phyloP scores from a whole-genome alignment of 1,140 invertebrate genomes.

The Bombus balteatus region DNA sequence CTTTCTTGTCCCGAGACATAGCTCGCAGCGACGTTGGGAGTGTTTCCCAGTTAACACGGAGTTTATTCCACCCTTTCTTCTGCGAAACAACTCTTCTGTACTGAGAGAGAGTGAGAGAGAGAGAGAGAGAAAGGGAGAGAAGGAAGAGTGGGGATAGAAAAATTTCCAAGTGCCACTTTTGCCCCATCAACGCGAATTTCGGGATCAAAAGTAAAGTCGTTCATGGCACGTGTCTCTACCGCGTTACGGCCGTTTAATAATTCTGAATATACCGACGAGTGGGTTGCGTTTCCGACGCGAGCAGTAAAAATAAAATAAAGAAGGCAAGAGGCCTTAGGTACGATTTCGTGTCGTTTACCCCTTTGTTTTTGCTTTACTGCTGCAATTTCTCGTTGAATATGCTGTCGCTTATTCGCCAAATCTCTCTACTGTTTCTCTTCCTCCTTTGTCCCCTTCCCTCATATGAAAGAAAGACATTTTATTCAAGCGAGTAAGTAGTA shows the following conservation, averaged over 20 bases:
- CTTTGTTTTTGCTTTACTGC: neutral
- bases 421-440: neutral
- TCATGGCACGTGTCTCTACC: neutral
- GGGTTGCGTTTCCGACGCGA: neutral
- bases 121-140: neutral
- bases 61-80: constrained; percentile 41
- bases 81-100: neutral
- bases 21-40: constrained; percentile 8
- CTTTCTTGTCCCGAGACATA: constrained; percentile 28
- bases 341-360: neutral
- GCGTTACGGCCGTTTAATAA: constrained; percentile 17
- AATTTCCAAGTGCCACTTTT: constrained; percentile 20
- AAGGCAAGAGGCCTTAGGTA: neutral
- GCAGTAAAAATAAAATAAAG: neutral
- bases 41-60: constrained; percentile 46
- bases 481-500: neutral
- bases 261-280: neutral
- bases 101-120: neutral
- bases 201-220: constrained; percentile 25
- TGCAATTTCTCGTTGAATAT: neutral
- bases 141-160: neutral
- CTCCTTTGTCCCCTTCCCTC: fast-evolving
- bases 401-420: too few relatives aligned
- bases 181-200: constrained; percentile 8
- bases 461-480: neutral